phyloP scores from a whole-genome alignment of 2,113 vertebrate species.

The Grantiella picta region DNA sequence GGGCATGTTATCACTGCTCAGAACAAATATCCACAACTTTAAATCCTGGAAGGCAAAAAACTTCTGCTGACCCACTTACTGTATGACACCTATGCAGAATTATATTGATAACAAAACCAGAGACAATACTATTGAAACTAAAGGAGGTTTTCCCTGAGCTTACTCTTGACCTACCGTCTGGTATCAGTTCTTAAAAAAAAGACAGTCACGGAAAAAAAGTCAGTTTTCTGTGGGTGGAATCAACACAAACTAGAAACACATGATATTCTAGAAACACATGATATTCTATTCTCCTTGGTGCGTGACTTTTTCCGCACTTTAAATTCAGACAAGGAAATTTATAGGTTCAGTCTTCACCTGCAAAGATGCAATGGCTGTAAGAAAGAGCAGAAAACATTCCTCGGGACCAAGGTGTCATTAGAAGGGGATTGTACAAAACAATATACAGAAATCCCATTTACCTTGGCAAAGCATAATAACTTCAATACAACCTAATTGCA shows the following conservation, averaged over 20 bases:
- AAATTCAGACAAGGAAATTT: not conserved
- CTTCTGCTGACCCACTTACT: not conserved
- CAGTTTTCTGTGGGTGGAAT: not conserved
- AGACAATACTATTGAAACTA: not conserved
- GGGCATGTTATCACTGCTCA: not conserved
- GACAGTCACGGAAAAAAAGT: not conserved
- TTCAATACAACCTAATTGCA: not conserved
- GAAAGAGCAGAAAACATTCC: not conserved
- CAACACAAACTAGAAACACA: not conserved
- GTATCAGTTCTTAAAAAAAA: not conserved
- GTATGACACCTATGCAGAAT: not conserved
- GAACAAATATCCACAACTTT: not conserved
- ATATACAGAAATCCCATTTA: not conserved
- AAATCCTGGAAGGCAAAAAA: not conserved
- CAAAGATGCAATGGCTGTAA: not conserved
- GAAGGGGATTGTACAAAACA: not conserved
- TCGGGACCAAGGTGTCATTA: not conserved
- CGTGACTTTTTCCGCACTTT: not conserved
- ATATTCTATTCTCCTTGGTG: not conserved
- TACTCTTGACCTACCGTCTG: not conserved
- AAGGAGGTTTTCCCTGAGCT: not conserved
- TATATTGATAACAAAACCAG: not conserved
- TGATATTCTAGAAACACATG: not conserved
- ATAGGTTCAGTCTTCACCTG: not conserved
- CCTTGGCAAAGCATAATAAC: not conserved